Evolutionary conservation across 2,797 vertebrate genomes (phyloP), one percentile per base, ranked within the genome.

Genomic region (Trematomus bernacchii): DNA sequence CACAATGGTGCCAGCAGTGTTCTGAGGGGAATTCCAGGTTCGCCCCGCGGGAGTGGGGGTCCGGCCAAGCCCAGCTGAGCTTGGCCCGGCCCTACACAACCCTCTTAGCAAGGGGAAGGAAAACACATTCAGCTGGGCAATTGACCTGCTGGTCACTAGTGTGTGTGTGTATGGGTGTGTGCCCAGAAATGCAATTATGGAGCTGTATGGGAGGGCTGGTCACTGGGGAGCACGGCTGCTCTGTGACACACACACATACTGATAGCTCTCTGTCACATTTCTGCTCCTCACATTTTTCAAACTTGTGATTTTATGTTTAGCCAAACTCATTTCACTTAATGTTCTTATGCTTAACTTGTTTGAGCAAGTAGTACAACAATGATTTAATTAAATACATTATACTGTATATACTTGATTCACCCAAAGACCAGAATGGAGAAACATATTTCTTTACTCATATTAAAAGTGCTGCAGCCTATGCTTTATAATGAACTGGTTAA

Each of bases 161-260:
- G 19, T 53, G 60, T 53, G 60, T 44, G 63, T 76, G 33, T 27
- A 51, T 62, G 94, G 5, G 67, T 43, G 27, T 81, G 87, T 86
- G 64, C 73, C 82, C 79, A 95, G 92, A 94, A 96, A 96, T 96
- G 96, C 96, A 96, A 97, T 98, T 97, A 97, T 96, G 97, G 94
- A 92, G 95, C 55, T 95, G 85, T 94, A 95, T 95, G 91, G 92
- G 94, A 90, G 88, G 91, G 94, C 91, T 88, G 91, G 93, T 96
- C 95, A 92, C 94, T 90, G 92, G 94, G 91, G 93, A 94, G 78
- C 77, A 33, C 21, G 65, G 78, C 80, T 72, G 83, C 89, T 83
- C 77, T 80, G 76, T 82, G 84, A 86, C 80, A 77, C 80, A 47
- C 89, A 77, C 85, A 82, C 60, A 65, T 67, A 23, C 43, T 48